Evolutionary conservation across 2,888 invertebrate species (phyloP).

Genomic region (Hypsopygia costalis): DNA sequence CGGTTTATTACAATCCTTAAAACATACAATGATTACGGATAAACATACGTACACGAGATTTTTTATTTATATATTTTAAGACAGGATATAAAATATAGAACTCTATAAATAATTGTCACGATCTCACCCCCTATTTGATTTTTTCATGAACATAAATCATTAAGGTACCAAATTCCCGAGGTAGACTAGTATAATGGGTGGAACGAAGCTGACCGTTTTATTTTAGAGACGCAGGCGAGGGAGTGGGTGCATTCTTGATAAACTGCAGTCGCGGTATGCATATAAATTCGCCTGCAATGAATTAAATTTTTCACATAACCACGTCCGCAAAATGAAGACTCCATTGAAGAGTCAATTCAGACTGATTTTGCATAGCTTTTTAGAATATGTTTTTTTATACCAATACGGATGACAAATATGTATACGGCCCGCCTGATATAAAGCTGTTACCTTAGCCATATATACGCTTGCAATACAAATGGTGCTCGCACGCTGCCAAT

Average conservation of each 20-base stretch:
- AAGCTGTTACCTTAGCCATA: too few species aligned
- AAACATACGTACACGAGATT: too few species aligned
- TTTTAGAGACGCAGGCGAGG: constrained; percentile 38
- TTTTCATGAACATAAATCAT: not conserved
- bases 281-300: constrained; percentile 59
- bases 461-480: too few species aligned
- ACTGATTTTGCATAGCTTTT: constrained; percentile 18
- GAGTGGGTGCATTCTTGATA: constrained; percentile 62
- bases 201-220: constrained; percentile 52
- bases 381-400: not conserved
- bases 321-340: constrained; percentile 36
- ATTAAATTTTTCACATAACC: constrained; percentile 66
- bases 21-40: too few species aligned
- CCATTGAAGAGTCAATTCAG: constrained; percentile 20
- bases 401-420: too few species aligned
- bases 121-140: too few species aligned
- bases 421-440: too few species aligned
- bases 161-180: constrained; percentile 11
- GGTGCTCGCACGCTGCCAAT: too few species aligned
- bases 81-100: too few species aligned
- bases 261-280: constrained; percentile 64
- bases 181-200: constrained; percentile 29
- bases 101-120: too few species aligned
- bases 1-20: too few species aligned
- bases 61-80: too few species aligned